Base-by-base conservation (phyloP, 64 coral and sea anemone species). In the Porites australiensis region DNA sequence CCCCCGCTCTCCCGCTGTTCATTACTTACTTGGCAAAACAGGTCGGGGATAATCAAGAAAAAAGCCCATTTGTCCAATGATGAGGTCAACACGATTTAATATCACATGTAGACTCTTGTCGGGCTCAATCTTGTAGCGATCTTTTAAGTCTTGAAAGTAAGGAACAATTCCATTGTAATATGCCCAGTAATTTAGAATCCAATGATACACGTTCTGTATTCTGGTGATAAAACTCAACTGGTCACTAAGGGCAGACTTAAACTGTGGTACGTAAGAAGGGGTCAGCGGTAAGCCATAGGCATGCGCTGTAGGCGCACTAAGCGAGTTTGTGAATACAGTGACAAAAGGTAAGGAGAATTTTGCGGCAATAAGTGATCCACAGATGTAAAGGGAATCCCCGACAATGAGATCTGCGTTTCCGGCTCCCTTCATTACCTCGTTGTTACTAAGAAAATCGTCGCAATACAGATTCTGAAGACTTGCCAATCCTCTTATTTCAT, bases 341-440 rank as follows among this genome's bases (percentile, higher is more conserved):
- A 91, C 79, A 44, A 73, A 60, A 16, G 89, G 89, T 37, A 91
- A 21, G 4, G 44, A 64, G 62, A 91, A 75, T 67, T 70, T 82
- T 63, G 70, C 89, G 8, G 89, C 89, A 13, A 83, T 64, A 14
- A 91, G 67, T 14, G 49, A 61, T 13, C 54, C 58, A 19, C 89
- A 91, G 37, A 49, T 64, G 27, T 83, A 91, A 23, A 74, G 23
- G 18, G 79, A 58, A 74, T 91, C 77, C 0, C 89, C 78, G 53
- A 91, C 57, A n/a, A 91, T 12, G 0, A 83, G 14, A 58, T 91
- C 89, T 18, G 79, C 51, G 16, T 19, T 47, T 21, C 66, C 65
- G 8, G 83, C 11, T 52, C 27, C 64, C 3, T 48, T 51, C 78
- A 91, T 83, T 13, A 74, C 62, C 5, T 13, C 62, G 0, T 43